phyloP scores from a whole-genome alignment of 2,113 vertebrate species.

The Gila orcuttii region DNA sequence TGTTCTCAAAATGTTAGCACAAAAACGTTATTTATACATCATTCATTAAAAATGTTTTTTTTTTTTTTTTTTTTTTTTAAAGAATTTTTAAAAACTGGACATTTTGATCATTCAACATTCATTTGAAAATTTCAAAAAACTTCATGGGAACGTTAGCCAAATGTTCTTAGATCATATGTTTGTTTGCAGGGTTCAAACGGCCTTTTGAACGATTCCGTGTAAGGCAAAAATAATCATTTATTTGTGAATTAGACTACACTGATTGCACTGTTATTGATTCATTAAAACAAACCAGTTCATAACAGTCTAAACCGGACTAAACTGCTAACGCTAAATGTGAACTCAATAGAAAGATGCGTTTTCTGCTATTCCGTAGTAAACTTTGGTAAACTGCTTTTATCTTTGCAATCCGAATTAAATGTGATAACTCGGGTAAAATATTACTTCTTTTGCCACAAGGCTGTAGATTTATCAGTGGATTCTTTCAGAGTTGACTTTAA shows the following conservation, averaged over 20 bases:
- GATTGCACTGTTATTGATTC: not conserved
- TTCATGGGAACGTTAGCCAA: too few relatives aligned
- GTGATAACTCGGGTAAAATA: not conserved
- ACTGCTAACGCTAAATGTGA: not conserved
- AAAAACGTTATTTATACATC: too few relatives aligned
- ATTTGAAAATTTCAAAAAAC: too few relatives aligned
- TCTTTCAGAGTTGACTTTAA: not conserved
- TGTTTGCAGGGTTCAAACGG: not conserved
- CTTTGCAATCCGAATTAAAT: not conserved
- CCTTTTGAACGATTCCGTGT: not conserved
- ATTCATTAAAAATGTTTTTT: too few relatives aligned
- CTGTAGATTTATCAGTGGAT: not conserved
- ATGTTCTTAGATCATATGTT: too few relatives aligned
- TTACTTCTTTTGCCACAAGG: not conserved
- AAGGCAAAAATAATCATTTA: not conserved
- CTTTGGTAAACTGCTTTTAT: not conserved
- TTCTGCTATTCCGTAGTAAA: not conserved
- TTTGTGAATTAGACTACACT: not conserved
- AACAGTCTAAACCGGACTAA: not conserved
- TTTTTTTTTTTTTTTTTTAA: too few relatives aligned
- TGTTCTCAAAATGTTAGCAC: too few relatives aligned
- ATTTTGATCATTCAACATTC: too few relatives aligned
- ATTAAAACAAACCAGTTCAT: not conserved
- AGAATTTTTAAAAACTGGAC: too few relatives aligned
- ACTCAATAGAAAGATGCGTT: too few relatives aligned